Conservation (phyloP, 2,113 vertebrate genomes). For the Phainopepla nitens region DNA sequence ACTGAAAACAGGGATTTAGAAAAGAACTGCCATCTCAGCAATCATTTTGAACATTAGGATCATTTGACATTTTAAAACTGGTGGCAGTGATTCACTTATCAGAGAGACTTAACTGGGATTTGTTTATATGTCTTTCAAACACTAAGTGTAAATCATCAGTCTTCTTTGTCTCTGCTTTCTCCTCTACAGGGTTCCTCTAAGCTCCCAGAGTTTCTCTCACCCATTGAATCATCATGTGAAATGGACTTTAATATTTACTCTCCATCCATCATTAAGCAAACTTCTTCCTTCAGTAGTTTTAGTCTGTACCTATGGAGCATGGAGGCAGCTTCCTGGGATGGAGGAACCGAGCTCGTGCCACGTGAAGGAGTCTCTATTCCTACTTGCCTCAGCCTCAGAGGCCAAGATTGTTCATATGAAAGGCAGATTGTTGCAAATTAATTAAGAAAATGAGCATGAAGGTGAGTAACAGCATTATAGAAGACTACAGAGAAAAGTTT, state of each 20-base stretch:
- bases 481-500: neutral
- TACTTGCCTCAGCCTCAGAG: neutral
- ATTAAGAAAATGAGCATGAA: neutral
- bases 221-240: neutral
- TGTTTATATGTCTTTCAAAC: slow-evolving; percentile 23
- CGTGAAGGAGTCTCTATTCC: neutral
- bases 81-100: slow-evolving; percentile 11
- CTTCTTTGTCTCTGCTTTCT: neutral
- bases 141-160: neutral
- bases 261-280: neutral
- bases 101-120: slow-evolving; percentile 36
- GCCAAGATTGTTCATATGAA: accelerated
- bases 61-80: slow-evolving; percentile 26
- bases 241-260: neutral
- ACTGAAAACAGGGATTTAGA: neutral
- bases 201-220: neutral
- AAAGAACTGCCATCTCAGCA: slow-evolving; percentile 20
- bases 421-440: neutral
- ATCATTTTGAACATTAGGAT: slow-evolving; percentile 1
- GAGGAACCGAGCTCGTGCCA: neutral
- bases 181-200: neutral
- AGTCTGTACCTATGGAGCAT: neutral
- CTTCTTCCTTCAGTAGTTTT: neutral
- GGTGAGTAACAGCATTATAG: neutral
- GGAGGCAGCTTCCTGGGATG: neutral